phyloP scores from a whole-genome alignment of 1,140 invertebrate genomes.

The Drosophila nigrodunni region DNA sequence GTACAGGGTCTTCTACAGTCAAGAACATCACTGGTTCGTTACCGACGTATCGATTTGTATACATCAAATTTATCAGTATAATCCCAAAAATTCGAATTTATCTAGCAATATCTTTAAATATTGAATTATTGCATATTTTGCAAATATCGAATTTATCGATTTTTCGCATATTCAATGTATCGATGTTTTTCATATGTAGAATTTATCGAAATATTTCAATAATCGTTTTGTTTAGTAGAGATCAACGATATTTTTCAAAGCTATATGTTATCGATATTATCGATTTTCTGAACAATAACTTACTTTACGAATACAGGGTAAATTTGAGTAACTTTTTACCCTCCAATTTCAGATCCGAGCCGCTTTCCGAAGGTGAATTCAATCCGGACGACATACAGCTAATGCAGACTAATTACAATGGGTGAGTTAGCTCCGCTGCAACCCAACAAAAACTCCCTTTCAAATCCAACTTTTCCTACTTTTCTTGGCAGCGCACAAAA shows the following conservation, averaged over 20 bases:
- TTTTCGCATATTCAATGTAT: no score
- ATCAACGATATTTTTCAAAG: no score
- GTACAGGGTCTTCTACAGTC: no score
- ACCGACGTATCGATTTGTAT: no score
- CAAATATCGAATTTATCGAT: constrained; percentile 7
- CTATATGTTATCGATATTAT: constrained; percentile 1
- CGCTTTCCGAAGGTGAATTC: constrained; percentile 79
- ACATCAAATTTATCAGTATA: no score
- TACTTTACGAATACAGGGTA: no score
- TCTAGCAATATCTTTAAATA: no score
- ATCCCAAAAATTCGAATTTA: no score
- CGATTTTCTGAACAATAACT: no score
- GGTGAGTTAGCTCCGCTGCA: constrained; percentile 50
- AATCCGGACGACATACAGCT: constrained; percentile 82
- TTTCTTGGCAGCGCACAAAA: constrained; percentile 64
- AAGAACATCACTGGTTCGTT: no score
- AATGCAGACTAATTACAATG: constrained; percentile 83
- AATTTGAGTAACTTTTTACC: neutral
- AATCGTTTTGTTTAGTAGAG: no score
- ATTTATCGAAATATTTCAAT: neutral
- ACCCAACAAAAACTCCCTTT: neutral
- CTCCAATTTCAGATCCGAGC: constrained; percentile 65
- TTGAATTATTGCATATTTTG: no score
- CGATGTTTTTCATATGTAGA: neutral
- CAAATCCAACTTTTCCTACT: neutral